Percentiles rank a stretch among this genome's conserved stretches.
Evolutionary conservation across 1,140 invertebrate genomes (phyloP).

Genomic region (Hydropsyche tenuis): DNA sequence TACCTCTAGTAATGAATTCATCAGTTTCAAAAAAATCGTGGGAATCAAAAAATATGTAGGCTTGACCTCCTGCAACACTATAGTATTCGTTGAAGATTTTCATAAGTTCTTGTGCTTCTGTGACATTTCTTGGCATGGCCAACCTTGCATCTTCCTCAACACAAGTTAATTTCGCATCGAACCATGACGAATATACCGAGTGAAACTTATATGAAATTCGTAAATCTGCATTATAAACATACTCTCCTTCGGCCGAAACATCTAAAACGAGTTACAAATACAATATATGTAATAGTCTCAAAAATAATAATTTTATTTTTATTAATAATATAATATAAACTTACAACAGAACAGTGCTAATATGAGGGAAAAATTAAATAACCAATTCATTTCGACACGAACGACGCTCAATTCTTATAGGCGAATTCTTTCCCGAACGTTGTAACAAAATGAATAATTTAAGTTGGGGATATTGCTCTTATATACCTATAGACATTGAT

Average conservation of each 20-base stretch:
- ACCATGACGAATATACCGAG: not conserved
- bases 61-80: not conserved
- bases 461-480: too few relatives aligned
- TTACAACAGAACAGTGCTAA: too few relatives aligned
- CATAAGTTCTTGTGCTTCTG: not conserved
- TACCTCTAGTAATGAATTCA: constrained; percentile 21
- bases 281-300: too few relatives aligned
- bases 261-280: too few relatives aligned
- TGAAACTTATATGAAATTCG: constrained; percentile 20
- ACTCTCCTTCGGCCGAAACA: not conserved
- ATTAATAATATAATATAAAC: too few relatives aligned
- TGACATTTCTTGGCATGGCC: constrained; percentile 25
- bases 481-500: too few relatives aligned
- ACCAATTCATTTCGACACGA: too few relatives aligned
- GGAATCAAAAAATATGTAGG: constrained; percentile 16
- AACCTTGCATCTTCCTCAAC: not conserved
- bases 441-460: too few relatives aligned
- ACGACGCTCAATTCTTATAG: too few relatives aligned
- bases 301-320: too few relatives aligned
- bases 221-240: constrained; percentile 11
- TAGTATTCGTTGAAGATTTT: constrained; percentile 4
- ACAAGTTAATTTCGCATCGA: not conserved
- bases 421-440: too few relatives aligned
- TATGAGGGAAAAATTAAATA: too few relatives aligned
- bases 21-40: constrained; percentile 14